Conservation (phyloP, 2,113 vertebrate genomes). For the Malurus melanocephalus region DNA sequence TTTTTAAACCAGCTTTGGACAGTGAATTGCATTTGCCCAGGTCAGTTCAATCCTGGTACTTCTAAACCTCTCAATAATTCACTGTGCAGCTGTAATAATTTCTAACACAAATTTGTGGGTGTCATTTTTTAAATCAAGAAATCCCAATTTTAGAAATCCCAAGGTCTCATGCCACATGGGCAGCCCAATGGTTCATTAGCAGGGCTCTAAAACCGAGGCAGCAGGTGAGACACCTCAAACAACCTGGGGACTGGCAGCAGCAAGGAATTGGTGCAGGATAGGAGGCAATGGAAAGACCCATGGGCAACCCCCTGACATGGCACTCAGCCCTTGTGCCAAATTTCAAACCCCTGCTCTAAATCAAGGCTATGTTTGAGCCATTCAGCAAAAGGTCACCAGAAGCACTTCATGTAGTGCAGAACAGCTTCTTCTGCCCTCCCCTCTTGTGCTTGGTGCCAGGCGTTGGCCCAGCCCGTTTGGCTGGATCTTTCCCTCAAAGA, state of each 20-base stretch:
- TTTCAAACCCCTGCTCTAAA: neutral
- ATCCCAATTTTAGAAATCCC: neutral
- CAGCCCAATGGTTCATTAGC: neutral
- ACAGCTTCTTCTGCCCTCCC: neutral
- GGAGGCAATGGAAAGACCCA: neutral
- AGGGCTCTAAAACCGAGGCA: neutral
- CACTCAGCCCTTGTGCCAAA: neutral
- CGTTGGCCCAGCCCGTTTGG: neutral
- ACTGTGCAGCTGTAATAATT: neutral
- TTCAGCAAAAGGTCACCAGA: neutral
- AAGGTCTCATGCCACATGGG: neutral
- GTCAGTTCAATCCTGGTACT: neutral
- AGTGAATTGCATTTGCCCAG: neutral
- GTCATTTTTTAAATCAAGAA: neutral
- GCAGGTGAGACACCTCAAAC: neutral
- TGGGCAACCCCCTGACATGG: neutral
- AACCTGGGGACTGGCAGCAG: neutral
- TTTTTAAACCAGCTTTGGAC: neutral
- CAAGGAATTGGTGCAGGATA: neutral
- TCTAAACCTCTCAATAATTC: neutral
- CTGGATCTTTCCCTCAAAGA: neutral
- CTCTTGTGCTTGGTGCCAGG: neutral
- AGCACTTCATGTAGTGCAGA: rapidly evolving
- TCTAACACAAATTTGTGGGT: neutral
- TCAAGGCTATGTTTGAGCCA: neutral